A percentile compares a stretch with the other conserved stretches of the same genome.
These are phyloP conservation scores for Aleiodes leptofemur DNA, from an alignment of 2,888 invertebrate genomes.

Conservation along the genomic window DNA sequence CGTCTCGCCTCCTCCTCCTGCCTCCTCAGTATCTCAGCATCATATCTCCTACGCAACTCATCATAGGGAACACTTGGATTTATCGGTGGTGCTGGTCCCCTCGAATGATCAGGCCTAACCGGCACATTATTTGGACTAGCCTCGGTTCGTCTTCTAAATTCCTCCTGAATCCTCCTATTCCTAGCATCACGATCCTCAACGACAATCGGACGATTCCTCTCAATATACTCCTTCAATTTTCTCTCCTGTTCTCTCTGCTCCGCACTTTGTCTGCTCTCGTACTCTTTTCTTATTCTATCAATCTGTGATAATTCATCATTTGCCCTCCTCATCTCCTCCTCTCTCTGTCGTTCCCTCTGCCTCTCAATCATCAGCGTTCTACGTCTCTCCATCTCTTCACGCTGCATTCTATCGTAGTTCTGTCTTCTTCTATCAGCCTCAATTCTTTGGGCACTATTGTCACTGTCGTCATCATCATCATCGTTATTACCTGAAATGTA, in stretches of 20 bases:
- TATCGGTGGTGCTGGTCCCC: conserved; percentile 9
- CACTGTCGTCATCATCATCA: conserved; percentile 50
- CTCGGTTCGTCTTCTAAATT: not conserved
- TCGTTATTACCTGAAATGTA: too few species aligned
- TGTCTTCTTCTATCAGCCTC: conserved; percentile 53
- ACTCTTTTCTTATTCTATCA: conserved; percentile 52
- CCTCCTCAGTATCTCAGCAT: conserved; percentile 25
- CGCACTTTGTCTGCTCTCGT: conserved; percentile 45
- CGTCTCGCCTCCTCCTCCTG: conserved; percentile 38
- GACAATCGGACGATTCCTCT: conserved; percentile 60
- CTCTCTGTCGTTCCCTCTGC: not conserved
- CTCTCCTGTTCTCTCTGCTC: conserved; percentile 45
- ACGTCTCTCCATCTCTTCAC: conserved; percentile 51
- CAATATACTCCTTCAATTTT: conserved; percentile 58
- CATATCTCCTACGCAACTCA: not conserved
- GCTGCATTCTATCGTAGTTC: conserved; percentile 53
- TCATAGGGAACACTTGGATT: not conserved
- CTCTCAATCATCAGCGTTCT: not conserved
- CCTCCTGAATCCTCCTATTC: not conserved
- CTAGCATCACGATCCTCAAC: conserved; percentile 21
- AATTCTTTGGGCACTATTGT: conserved; percentile 40
- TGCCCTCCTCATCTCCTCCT: conserved; percentile 20
- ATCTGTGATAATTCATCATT: conserved; percentile 47
- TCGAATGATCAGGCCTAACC: not conserved
- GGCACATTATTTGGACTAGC: not conserved